A percentile compares a stretch with the other conserved stretches of the same genome.
phyloP scores from a whole-genome alignment of 2,113 vertebrate species.

The Brachypodius melanocephalos region DNA sequence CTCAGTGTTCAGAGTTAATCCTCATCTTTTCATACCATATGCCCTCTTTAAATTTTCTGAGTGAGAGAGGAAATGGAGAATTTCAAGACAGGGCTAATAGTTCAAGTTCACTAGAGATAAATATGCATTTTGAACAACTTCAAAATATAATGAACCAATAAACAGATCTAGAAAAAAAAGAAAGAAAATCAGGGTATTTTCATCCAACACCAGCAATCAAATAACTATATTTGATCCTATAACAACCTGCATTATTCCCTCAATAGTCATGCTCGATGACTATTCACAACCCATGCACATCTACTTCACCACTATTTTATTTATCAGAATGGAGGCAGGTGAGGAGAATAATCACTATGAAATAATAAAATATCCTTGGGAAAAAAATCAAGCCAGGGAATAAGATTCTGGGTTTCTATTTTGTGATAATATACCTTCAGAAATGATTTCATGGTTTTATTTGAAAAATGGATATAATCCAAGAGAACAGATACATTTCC shows the following conservation, averaged over 20 bases:
- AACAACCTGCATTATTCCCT: not conserved
- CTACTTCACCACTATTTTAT: not conserved
- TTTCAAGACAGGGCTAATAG: not conserved
- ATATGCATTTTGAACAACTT: not conserved
- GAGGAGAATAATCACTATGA: not conserved
- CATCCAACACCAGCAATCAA: not conserved
- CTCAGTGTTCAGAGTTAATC: not conserved
- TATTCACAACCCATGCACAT: not conserved
- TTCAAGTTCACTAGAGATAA: not conserved
- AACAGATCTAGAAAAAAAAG: not conserved
- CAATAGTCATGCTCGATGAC: fast-evolving
- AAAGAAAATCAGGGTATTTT: not conserved
- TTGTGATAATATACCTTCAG: not conserved
- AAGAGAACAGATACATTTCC: not conserved
- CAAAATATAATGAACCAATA: not conserved
- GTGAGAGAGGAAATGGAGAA: not conserved
- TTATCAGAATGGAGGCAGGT: not conserved
- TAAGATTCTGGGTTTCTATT: not conserved
- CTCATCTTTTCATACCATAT: not conserved
- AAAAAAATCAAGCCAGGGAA: not conserved
- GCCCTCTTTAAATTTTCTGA: not conserved
- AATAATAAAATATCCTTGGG: not conserved
- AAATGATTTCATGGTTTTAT: not conserved
- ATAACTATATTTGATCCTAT: not conserved
- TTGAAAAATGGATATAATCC: not conserved